Percentiles rank a stretch among this genome's conserved stretches.
phyloP scores from a whole-genome alignment of 2,888 invertebrate species.

The Callimorpha dominula region DNA sequence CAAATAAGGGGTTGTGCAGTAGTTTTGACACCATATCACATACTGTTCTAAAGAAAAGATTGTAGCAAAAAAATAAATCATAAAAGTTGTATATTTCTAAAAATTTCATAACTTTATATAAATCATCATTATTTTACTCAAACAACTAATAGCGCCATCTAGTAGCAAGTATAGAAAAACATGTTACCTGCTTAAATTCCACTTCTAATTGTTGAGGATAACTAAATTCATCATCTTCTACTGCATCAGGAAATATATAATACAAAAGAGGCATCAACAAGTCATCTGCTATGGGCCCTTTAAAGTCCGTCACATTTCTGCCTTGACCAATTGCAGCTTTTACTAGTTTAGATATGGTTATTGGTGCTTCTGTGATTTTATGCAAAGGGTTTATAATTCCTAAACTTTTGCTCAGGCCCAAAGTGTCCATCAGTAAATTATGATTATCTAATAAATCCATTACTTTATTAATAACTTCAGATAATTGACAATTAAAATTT shows the following conservation, averaged over 20 bases:
- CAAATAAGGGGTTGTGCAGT: too few species aligned
- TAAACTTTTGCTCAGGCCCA: slow-evolving; percentile 80
- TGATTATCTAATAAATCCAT: slow-evolving; percentile 88
- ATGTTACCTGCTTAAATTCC: slow-evolving; percentile 76
- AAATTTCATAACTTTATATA: neutral
- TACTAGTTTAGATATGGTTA: slow-evolving; percentile 88
- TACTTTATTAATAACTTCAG: slow-evolving; percentile 91
- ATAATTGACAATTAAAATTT: slow-evolving; percentile 91
- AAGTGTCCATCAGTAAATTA: slow-evolving; percentile 78
- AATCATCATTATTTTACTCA: neutral
- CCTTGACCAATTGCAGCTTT: slow-evolving; percentile 84
- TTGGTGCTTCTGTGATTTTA: slow-evolving; percentile 92
- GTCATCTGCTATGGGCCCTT: slow-evolving; percentile 92
- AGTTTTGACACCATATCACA: neutral
- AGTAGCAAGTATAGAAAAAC: slow-evolving; percentile 7
- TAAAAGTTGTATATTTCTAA: neutral
- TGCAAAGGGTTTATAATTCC: slow-evolving; percentile 88
- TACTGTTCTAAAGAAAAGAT: neutral
- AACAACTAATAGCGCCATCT: slow-evolving; percentile 35
- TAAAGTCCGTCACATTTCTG: slow-evolving; percentile 86
- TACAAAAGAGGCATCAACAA: slow-evolving; percentile 92
- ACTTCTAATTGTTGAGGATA: slow-evolving; percentile 83
- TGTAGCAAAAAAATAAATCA: neutral
- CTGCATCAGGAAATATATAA: slow-evolving; percentile 96
- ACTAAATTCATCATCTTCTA: slow-evolving; percentile 86